Evolutionary conservation across 2,113 vertebrate species (phyloP).

Genomic region (Rattus rattus): DNA sequence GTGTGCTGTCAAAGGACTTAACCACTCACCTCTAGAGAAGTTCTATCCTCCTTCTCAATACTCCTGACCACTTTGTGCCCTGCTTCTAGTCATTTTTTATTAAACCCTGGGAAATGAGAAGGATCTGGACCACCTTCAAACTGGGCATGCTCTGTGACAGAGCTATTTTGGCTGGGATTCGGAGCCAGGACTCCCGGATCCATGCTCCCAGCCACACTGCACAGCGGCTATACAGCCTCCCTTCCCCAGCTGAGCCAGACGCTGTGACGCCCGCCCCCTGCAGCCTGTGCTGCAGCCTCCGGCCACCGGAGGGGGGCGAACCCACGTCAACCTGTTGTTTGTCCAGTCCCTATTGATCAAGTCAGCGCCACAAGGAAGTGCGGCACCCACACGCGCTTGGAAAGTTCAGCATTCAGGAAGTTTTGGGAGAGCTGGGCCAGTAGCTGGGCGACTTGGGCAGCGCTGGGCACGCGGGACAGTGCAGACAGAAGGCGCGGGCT

Average conservation of each 20-base stretch:
- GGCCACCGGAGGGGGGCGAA: constrained; percentile 74
- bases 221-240: neutral
- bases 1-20: neutral
- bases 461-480: neutral
- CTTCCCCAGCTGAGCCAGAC: neutral
- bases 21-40: neutral
- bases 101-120: accelerated
- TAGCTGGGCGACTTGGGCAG: constrained; percentile 49
- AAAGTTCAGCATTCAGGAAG: constrained; percentile 82
- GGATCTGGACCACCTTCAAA: neutral
- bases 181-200: neutral
- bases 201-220: neutral
- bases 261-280: constrained; percentile 12
- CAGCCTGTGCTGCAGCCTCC: constrained; percentile 58
- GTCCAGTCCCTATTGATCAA: constrained; percentile 17
- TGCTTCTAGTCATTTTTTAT: too few relatives aligned
- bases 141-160: constrained; percentile 54
- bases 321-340: constrained; percentile 75
- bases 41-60: too few relatives aligned
- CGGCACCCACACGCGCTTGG: constrained; percentile 49
- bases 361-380: constrained; percentile 67
- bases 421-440: constrained; percentile 68
- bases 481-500: neutral
- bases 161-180: neutral
- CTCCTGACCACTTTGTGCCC: neutral